phyloP scores from a whole-genome alignment of 2,888 invertebrate species.

The Beris morrisii region DNA sequence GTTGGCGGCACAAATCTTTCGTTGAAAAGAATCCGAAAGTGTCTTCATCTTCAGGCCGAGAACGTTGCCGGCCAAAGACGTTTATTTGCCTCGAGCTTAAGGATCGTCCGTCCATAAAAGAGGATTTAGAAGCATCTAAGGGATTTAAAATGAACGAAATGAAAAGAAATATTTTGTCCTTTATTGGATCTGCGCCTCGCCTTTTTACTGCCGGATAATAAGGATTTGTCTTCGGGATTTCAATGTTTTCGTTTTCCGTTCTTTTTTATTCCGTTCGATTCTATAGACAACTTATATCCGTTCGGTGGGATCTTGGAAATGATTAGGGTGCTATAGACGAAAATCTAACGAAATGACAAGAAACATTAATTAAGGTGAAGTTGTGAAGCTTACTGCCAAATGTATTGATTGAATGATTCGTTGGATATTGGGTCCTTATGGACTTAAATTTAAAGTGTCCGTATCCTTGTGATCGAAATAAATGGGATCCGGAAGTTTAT shows the following conservation, averaged over 20 bases:
- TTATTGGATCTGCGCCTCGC: conserved; percentile 35
- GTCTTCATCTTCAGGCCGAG: not conserved
- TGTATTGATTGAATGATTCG: conserved; percentile 31
- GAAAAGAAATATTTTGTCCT: conserved; percentile 38
- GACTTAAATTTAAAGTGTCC: conserved; percentile 25
- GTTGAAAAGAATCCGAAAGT: not conserved
- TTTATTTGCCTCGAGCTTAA: conserved; percentile 36
- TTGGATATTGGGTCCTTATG: conserved; percentile 7
- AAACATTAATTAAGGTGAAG: conserved; percentile 30
- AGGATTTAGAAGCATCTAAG: conserved; percentile 34
- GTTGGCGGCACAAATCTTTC: conserved; percentile 8
- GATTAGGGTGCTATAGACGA: not conserved
- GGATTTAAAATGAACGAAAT: conserved; percentile 38
- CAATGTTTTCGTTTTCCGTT: conserved; percentile 7
- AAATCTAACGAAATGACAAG: not conserved
- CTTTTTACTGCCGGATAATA: conserved; percentile 37
- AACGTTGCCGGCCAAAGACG: conserved; percentile 13
- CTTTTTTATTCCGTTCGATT: not conserved
- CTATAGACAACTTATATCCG: not conserved
- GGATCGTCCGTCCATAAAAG: conserved; percentile 35
- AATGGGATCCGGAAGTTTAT: not conserved
- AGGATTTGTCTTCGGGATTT: conserved; percentile 35
- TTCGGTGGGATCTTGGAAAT: conserved; percentile 11
- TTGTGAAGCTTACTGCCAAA: conserved; percentile 19
- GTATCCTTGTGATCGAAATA: conserved; percentile 7